Evolutionary conservation across 1,140 invertebrate species (phyloP).

Genomic region (Araneus ventricosus): DNA sequence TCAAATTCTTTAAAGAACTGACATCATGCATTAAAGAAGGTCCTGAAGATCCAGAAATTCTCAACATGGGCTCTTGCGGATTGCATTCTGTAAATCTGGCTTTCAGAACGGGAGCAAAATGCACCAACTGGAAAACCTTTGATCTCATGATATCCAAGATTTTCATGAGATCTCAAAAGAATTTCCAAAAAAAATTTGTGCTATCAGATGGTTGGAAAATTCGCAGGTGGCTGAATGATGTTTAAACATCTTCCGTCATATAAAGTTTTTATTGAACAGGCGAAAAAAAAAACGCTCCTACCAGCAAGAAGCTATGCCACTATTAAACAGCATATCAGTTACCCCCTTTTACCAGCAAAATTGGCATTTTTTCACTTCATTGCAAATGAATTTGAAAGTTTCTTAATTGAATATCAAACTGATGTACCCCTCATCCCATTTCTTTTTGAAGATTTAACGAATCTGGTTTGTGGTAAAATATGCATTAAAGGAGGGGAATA

Average conservation of each 20-base stretch:
- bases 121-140: conserved; percentile 3
- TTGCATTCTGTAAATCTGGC: too few relatives aligned
- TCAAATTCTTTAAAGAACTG: neutral
- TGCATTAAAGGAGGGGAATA: conserved; percentile 3
- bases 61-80: too few relatives aligned
- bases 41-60: too few relatives aligned
- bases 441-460: too few relatives aligned
- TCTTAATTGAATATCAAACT: too few relatives aligned
- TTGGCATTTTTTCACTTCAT: neutral
- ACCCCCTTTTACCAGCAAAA: neutral
- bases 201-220: conserved; percentile 7
- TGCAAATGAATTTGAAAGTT: too few relatives aligned
- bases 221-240: too few relatives aligned
- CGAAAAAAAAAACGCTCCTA: conserved; percentile 4
- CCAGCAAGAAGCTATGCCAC: neutral
- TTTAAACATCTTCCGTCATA: neutral
- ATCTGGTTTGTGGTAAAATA: neutral
- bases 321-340: neutral
- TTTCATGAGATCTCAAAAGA: neutral
- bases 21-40: too few relatives aligned
- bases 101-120: too few relatives aligned
- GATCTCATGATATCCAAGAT: neutral
- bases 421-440: too few relatives aligned
- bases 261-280: conserved; percentile 2
- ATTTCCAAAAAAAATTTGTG: neutral